Percentiles rank a stretch among this genome's conserved stretches.
phyloP scores from a whole-genome alignment of 1,140 invertebrate genomes.

The Dinoponera quadriceps region DNA sequence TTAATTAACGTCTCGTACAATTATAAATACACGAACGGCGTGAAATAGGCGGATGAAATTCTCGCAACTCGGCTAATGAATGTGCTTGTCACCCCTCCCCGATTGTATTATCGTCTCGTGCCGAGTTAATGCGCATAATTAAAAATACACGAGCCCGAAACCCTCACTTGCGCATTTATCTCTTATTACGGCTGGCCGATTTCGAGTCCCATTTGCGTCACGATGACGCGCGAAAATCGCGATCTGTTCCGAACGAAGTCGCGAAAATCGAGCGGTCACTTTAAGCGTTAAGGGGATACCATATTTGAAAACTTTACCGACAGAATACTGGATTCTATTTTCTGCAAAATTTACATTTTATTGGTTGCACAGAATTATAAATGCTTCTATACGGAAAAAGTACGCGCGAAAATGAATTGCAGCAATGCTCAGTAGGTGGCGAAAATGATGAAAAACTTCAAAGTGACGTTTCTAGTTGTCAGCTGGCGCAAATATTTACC shows the following conservation, averaged over 20 bases:
- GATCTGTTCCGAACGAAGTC: not conserved
- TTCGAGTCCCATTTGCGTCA: not conserved
- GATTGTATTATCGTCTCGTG: conserved; percentile 29
- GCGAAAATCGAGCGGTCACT: not conserved
- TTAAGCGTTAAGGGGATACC: no score
- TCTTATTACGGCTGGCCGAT: not conserved
- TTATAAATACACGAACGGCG: conserved; percentile 46
- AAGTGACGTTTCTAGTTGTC: no score
- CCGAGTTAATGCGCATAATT: conserved; percentile 13
- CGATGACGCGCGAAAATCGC: not conserved
- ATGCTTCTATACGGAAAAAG: no score
- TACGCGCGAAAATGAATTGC: no score
- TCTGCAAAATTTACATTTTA: no score
- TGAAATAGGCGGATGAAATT: conserved; percentile 37
- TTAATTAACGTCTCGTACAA: conserved; percentile 56
- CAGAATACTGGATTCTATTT: no score
- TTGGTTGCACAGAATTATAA: no score
- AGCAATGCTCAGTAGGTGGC: no score
- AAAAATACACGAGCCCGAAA: not conserved
- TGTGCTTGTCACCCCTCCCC: not conserved
- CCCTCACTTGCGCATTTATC: not conserved
- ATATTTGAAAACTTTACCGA: no score
- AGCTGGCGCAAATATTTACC: no score
- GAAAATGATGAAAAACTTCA: no score
- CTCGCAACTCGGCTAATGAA: conserved; percentile 35